A percentile compares a stretch with the other conserved stretches of the same genome.
phyloP scores from a whole-genome alignment of 1,140 invertebrate genomes.

The Musca vetustissima region DNA sequence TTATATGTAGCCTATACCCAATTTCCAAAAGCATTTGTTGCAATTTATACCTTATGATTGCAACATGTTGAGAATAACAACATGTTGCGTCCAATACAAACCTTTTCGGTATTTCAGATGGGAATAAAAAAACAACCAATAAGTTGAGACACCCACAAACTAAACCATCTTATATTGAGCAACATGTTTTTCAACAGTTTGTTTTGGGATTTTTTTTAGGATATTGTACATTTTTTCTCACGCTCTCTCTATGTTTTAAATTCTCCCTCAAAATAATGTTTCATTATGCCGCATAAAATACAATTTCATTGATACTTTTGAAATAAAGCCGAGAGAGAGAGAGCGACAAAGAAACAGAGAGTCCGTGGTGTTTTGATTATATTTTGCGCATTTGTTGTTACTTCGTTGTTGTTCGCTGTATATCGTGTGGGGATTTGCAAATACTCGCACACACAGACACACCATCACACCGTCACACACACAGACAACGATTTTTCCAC shows the following conservation, averaged over 20 bases:
- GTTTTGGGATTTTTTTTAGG: not conserved
- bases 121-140: too few relatives aligned
- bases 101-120: too few relatives aligned
- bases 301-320: slow-evolving; percentile 10
- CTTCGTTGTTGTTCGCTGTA: not conserved
- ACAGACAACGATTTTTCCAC: not conserved
- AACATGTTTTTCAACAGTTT: not conserved
- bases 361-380: not conserved
- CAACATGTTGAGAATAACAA: too few relatives aligned
- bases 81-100: too few relatives aligned
- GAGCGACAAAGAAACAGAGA: too few relatives aligned
- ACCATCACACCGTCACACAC: too few relatives aligned
- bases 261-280: not conserved
- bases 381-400: slow-evolving; percentile 14
- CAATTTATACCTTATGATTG: too few relatives aligned
- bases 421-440: not conserved
- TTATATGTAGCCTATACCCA: too few relatives aligned
- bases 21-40: too few relatives aligned
- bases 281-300: not conserved
- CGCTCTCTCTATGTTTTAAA: not conserved
- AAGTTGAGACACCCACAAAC: too few relatives aligned
- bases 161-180: too few relatives aligned
- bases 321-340: not conserved
- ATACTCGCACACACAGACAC: not conserved
- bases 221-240: too few relatives aligned